Evolutionary conservation across 2,888 invertebrate species (phyloP).

Genomic region (Pantelozetes paolii): DNA sequence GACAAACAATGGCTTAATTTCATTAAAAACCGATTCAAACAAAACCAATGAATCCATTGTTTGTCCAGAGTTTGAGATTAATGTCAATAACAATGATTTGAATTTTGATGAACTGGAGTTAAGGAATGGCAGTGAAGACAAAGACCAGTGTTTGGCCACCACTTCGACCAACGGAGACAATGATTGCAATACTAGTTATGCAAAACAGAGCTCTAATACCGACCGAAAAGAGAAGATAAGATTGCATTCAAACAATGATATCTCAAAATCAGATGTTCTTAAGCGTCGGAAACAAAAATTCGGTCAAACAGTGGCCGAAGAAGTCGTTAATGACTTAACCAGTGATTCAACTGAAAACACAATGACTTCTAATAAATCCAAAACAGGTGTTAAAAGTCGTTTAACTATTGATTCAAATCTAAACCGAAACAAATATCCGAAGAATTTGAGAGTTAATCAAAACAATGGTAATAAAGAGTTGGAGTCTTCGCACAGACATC

Average conservation of each 20-base stretch:
- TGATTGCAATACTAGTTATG: not conserved
- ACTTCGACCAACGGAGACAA: not conserved
- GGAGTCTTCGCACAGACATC: not conserved
- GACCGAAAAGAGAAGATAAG: conserved; percentile 10
- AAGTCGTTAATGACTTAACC: not conserved
- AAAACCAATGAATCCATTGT: conserved; percentile 1
- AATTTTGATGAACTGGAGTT: not conserved
- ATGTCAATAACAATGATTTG: not conserved
- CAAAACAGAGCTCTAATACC: not conserved
- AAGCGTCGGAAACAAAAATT: conserved; percentile 23
- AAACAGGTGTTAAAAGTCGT: conserved; percentile 4
- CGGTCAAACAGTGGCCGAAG: not conserved
- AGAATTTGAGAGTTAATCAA: not conserved
- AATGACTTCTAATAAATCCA: not conserved
- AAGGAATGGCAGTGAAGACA: not conserved
- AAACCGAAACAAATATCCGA: not conserved
- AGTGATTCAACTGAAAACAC: not conserved
- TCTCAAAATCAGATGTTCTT: not conserved
- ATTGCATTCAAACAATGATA: not conserved
- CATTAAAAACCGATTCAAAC: not conserved
- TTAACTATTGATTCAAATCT: not conserved
- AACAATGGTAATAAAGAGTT: not conserved
- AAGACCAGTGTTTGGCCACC: not conserved
- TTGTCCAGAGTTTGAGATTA: not conserved
- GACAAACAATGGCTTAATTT: not conserved